These are phyloP conservation scores for Apantesis nais DNA, from an alignment of 2,888 invertebrate genomes.

Conservation along the genomic window DNA sequence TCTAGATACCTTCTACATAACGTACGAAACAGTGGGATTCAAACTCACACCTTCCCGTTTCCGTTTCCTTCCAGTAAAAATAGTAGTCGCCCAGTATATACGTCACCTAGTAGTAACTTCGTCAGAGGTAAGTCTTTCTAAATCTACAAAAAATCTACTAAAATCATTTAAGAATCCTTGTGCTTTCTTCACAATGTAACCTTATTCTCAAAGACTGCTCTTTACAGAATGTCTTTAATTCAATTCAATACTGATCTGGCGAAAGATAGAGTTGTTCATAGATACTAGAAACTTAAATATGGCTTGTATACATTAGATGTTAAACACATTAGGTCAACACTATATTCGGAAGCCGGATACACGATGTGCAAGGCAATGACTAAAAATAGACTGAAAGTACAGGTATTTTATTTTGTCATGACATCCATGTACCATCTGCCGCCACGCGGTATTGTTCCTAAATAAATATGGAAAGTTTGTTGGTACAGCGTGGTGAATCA, in stretches of 20 bases:
- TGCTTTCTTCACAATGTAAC: no score
- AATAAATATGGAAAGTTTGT: conserved; percentile 57
- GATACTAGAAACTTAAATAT: neutral
- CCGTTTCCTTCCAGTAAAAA: no score
- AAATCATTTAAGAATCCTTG: no score
- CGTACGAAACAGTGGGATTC: no score
- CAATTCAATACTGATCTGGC: no score
- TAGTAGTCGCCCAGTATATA: no score
- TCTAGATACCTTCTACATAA: no score
- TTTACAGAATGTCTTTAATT: neutral
- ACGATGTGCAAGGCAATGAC: neutral
- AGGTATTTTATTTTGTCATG: conserved; percentile 28
- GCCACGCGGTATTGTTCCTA: conserved; percentile 46
- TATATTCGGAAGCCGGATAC: neutral
- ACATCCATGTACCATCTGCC: conserved; percentile 27
- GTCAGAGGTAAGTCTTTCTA: no score
- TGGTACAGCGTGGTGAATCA: conserved; percentile 46
- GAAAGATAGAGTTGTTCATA: neutral
- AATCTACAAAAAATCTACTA: no score
- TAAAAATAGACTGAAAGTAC: conserved; percentile 14
- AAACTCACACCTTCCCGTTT: no score
- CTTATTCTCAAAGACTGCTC: no score
- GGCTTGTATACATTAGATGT: neutral
- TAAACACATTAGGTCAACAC: neutral
- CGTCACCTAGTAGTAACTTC: no score